Percentiles rank a stretch among this genome's conserved stretches.
Evolutionary conservation across 2,113 vertebrate species (phyloP).

Genomic region (Nibea coibor): DNA sequence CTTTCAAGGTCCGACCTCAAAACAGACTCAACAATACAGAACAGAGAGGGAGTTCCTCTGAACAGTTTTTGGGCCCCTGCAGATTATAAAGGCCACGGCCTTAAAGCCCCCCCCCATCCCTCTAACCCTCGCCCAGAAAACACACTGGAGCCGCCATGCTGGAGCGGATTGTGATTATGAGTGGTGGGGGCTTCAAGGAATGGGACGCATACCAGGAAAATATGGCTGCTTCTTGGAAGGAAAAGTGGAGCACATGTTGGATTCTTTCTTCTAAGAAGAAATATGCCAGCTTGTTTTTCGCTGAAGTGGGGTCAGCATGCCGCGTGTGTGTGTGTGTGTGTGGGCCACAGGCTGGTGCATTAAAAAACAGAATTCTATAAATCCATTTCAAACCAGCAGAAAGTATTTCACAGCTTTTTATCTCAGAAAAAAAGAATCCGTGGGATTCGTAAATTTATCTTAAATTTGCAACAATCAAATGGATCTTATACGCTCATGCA

Average conservation of each 20-base stretch:
- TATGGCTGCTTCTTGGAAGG: conserved; percentile 55
- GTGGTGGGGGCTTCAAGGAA: neutral
- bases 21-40: conserved; percentile 61
- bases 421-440: too few relatives aligned
- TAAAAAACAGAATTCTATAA: conserved; percentile 9
- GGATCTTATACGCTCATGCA: too few relatives aligned
- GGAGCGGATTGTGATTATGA: conserved; percentile 9
- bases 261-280: neutral
- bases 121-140: conserved; percentile 37
- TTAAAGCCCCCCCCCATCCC: conserved; percentile 19
- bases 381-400: neutral
- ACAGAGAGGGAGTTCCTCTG: conserved; percentile 51
- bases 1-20: conserved; percentile 72
- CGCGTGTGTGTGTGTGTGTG: neutral
- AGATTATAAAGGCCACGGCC: conserved; percentile 45
- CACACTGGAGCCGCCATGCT: conserved; percentile 23
- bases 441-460: too few relatives aligned
- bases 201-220: conserved; percentile 49
- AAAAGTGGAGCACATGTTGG: conserved; percentile 23
- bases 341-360: neutral
- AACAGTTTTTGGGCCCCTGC: conserved; percentile 55
- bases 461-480: too few relatives aligned
- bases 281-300: conserved; percentile 17
- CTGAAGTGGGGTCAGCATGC: neutral
- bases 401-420: neutral